These are phyloP conservation scores for Gadus chalcogrammus DNA, from an alignment of 2,113 vertebrate species.

Conservation along the genomic window DNA sequence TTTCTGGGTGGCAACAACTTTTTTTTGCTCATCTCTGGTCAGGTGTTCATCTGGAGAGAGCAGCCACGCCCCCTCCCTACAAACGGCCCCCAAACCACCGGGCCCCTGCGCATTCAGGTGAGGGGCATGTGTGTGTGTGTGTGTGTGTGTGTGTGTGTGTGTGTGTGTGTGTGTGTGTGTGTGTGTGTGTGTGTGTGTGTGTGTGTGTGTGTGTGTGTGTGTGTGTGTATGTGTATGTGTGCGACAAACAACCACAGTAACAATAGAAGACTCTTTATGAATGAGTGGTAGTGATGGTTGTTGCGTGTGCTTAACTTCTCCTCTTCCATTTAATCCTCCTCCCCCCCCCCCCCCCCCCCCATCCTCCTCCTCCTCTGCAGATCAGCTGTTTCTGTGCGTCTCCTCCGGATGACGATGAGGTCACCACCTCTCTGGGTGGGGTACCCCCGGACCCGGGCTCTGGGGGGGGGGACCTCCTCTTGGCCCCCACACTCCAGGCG, in stretches of 20 bases:
- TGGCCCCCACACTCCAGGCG: constrained; percentile 13
- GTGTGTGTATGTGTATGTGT: too few species aligned
- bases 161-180: background rate
- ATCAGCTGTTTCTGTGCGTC: constrained; percentile 47
- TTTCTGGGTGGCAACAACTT: too few species aligned
- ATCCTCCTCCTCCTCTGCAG: constrained; percentile 44
- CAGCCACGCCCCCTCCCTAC: constrained; percentile 12
- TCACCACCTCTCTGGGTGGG: background rate
- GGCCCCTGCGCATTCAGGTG: constrained; percentile 60
- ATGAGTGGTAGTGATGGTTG: too few species aligned
- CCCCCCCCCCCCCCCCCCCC: background rate
- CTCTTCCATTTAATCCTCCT: background rate
- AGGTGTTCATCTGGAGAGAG: constrained; percentile 71
- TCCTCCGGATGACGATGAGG: constrained; percentile 5
- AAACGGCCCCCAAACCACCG: constrained; percentile 33
- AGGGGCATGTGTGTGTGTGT: constrained; percentile 30
- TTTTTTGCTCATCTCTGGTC: background rate
- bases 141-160: background rate
- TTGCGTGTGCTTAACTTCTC: background rate
- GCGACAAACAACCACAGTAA: too few species aligned
- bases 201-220: too few species aligned
- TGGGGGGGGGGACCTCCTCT: background rate
- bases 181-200: too few species aligned
- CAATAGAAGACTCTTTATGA: too few species aligned
- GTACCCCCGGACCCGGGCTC: background rate